Conservation (phyloP, 2,888 invertebrate species). For the Habrosyne pyritoides region DNA sequence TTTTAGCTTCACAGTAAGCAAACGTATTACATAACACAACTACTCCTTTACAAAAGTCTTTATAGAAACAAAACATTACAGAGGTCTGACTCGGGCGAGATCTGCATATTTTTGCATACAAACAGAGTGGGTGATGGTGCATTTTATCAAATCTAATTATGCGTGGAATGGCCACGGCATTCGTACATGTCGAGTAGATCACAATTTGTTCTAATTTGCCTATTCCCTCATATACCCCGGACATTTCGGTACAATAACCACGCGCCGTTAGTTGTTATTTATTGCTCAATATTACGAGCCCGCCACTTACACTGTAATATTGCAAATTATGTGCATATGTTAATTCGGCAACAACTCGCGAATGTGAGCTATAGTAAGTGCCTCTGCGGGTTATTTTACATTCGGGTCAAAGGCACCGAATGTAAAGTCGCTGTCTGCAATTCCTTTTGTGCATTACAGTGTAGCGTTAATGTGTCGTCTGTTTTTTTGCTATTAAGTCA, state of each 20-base stretch:
- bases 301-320: slow-evolving; percentile 50
- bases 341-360: slow-evolving; percentile 44
- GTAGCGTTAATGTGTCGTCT: neutral
- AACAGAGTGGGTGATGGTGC: neutral
- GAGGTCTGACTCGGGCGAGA: neutral
- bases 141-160: slow-evolving; percentile 19
- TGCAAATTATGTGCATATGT: slow-evolving; percentile 57
- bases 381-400: slow-evolving; percentile 8
- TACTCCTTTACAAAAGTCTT: neutral
- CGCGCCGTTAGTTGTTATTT: slow-evolving; percentile 52
- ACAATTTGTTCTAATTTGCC: slow-evolving; percentile 54
- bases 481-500: neutral
- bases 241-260: slow-evolving; percentile 37
- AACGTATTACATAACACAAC: too few species aligned
- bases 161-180: slow-evolving; percentile 19
- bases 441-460: slow-evolving; percentile 8
- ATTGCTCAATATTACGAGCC: slow-evolving; percentile 48
- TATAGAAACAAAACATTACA: neutral
- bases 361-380: slow-evolving; percentile 20
- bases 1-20: too few species aligned
- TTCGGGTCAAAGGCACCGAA: slow-evolving; percentile 10
- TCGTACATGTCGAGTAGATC: slow-evolving; percentile 28
- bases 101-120: neutral
- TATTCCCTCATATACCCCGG: slow-evolving; percentile 27
- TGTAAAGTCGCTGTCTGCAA: neutral